Evolutionary conservation across 2,797 vertebrate species (phyloP).

Genomic region (Acrocephalus scirpaceus): DNA sequence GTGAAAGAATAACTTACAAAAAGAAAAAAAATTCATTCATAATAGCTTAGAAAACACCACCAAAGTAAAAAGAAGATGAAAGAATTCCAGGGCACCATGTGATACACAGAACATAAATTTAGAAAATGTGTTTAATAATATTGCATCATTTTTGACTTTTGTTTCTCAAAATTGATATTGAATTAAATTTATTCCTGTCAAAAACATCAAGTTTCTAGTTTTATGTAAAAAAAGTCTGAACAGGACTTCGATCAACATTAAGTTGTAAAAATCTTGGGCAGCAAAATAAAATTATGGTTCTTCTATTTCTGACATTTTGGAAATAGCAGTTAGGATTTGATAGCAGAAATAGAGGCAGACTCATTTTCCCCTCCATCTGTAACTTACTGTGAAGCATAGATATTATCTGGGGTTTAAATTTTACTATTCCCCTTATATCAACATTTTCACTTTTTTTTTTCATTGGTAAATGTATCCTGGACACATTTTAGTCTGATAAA

Average conservation of each 20-base stretch:
- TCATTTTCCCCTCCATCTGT: neutral
- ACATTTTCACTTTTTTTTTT: neutral
- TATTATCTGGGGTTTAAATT: neutral
- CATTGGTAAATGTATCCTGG: neutral
- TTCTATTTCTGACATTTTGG: neutral
- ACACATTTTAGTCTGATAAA: conserved; percentile 27
- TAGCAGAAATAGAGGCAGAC: neutral
- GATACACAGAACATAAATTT: neutral
- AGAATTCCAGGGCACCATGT: neutral
- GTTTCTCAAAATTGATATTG: neutral
- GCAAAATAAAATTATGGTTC: neutral
- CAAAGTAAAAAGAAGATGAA: neutral
- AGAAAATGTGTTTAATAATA: neutral
- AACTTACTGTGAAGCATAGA: neutral
- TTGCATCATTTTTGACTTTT: neutral
- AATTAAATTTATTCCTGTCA: neutral
- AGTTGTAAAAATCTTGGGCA: neutral
- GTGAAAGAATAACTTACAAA: neutral
- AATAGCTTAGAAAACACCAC: neutral
- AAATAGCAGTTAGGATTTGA: neutral
- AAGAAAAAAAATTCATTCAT: neutral
- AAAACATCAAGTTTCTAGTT: neutral
- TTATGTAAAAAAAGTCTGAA: neutral
- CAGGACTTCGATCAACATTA: neutral
- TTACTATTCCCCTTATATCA: neutral